Conservation (phyloP, 2,113 vertebrate genomes). For the Oophaga pumilio region DNA sequence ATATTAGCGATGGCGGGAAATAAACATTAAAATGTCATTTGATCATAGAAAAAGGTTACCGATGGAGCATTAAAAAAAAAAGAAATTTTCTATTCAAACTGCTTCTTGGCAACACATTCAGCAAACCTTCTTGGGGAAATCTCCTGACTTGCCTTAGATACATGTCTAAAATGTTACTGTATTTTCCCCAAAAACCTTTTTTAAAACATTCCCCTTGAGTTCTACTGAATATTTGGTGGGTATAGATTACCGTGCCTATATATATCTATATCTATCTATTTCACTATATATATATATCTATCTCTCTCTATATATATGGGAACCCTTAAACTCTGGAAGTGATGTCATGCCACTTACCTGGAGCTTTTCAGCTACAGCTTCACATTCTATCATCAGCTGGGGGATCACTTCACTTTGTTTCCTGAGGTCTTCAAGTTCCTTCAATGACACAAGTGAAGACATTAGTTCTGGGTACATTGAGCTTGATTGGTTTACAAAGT, state of each 20-base stretch:
- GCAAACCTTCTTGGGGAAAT: not conserved
- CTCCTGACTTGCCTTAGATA: not conserved
- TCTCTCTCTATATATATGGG: too few relatives aligned
- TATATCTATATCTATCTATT: too few relatives aligned
- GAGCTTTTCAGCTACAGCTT: constrained; percentile 84
- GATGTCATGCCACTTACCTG: constrained; percentile 75
- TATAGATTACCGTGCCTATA: too few relatives aligned
- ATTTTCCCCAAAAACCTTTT: too few relatives aligned
- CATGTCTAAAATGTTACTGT: not conserved
- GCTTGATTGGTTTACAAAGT: not conserved
- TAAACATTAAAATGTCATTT: not conserved
- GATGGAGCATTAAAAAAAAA: not conserved
- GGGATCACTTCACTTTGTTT: constrained; percentile 95
- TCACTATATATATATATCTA: too few relatives aligned
- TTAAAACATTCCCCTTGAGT: too few relatives aligned
- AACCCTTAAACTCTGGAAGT: not conserved
- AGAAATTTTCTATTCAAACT: not conserved
- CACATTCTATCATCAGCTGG: constrained; percentile 92
- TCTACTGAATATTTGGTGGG: too few relatives aligned
- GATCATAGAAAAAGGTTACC: not conserved
- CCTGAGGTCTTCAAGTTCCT: constrained; percentile 93
- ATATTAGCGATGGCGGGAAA: not conserved
- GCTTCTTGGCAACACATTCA: not conserved
- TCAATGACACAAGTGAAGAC: constrained; percentile 37
- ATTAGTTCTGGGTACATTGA: not conserved